These are phyloP conservation scores for Benitochromis conjunctus DNA, from an alignment of 2,113 vertebrate genomes.

Conservation along the genomic window DNA sequence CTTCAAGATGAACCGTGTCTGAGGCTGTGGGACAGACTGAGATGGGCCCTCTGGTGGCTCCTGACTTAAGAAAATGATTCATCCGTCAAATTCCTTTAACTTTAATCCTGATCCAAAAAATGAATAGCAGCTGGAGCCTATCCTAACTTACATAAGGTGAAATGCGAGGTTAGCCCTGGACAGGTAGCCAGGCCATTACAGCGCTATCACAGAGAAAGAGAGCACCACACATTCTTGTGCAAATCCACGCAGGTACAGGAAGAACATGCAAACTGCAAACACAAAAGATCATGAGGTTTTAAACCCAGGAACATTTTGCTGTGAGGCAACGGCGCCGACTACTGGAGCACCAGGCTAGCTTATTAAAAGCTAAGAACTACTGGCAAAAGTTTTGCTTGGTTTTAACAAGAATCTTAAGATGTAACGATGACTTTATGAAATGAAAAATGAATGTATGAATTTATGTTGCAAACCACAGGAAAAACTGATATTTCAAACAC, in stretches of 20 bases:
- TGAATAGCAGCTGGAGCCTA: background rate
- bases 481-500: background rate
- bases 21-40: background rate
- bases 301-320: background rate
- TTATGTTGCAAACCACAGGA: background rate
- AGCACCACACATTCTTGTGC: accelerated
- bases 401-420: background rate
- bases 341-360: background rate
- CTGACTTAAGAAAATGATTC: background rate
- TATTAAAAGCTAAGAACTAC: background rate
- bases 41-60: background rate
- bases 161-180: background rate
- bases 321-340: background rate
- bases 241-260: background rate
- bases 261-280: background rate
- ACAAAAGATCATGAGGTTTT: background rate
- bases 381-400: background rate
- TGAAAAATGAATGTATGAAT: background rate
- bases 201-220: background rate
- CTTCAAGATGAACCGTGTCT: background rate
- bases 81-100: background rate
- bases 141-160: background rate
- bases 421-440: background rate
- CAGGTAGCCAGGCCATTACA: background rate
- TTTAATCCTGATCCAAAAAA: background rate